phyloP scores from a whole-genome alignment of 2,888 invertebrate species.

The Sminthurinus aureus region DNA sequence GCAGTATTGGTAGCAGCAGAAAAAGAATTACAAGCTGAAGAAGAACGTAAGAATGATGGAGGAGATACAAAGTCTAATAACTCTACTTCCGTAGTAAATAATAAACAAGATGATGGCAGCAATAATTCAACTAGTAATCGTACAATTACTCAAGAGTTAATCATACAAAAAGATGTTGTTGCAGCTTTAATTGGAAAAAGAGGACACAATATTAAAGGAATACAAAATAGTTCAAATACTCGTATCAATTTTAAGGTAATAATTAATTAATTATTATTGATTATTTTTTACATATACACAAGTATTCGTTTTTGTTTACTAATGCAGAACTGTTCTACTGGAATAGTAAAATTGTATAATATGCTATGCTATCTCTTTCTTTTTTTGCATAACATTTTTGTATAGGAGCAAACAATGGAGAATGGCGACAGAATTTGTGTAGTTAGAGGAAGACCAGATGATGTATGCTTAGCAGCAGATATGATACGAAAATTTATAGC shows the following conservation, averaged over 20 bases:
- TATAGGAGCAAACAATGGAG: not conserved
- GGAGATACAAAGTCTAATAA: not conserved
- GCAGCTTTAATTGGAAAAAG: constrained; percentile 70
- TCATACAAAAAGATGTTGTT: constrained; percentile 63
- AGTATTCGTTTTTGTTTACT: too few relatives aligned
- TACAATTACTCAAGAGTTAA: constrained; percentile 40
- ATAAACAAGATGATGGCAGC: not conserved
- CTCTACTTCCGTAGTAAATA: not conserved
- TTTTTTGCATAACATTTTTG: not conserved
- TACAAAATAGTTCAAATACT: constrained; percentile 78
- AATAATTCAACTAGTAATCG: not conserved
- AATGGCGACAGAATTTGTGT: constrained; percentile 67
- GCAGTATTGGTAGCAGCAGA: not conserved
- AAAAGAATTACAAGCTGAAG: constrained; percentile 17
- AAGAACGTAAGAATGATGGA: constrained; percentile 43
- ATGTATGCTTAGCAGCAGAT: constrained; percentile 76
- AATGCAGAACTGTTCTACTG: not conserved
- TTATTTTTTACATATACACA: too few relatives aligned
- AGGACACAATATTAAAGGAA: constrained; percentile 77
- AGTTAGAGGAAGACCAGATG: constrained; percentile 74
- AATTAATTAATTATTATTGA: constrained; percentile 50
- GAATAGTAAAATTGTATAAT: not conserved
- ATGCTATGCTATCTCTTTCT: not conserved
- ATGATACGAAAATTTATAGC: constrained; percentile 73
- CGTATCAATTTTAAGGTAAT: constrained; percentile 66